phyloP scores from a whole-genome alignment of 2,797 vertebrate genomes.

The Melanotaenia boesemani region DNA sequence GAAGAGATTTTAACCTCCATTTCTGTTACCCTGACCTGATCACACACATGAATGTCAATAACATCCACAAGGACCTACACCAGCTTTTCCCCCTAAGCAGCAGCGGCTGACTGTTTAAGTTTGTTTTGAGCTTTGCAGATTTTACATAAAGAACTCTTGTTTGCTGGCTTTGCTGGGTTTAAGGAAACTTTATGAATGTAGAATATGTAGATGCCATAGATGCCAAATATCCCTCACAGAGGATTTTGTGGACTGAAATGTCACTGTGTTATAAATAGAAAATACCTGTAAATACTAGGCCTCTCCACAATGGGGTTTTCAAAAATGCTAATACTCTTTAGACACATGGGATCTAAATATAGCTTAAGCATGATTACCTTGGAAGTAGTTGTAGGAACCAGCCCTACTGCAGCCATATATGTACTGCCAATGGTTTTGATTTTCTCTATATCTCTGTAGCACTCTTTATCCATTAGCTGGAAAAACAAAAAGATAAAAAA shows the following conservation, averaged over 20 bases:
- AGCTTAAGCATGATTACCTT: conserved; percentile 82
- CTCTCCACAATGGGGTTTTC: conserved; percentile 28
- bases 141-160: conserved; percentile 55
- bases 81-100: conserved; percentile 9
- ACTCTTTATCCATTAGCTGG: conserved; percentile 96
- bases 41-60: conserved; percentile 9
- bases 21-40: conserved; percentile 12
- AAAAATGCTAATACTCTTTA: conserved; percentile 28
- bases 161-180: conserved; percentile 59
- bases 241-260: conserved; percentile 56
- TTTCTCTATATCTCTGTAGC: conserved; percentile 97
- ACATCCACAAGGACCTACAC: background rate
- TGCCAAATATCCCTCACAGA: conserved; percentile 48
- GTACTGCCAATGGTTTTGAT: conserved; percentile 99
- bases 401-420: conserved; percentile 97
- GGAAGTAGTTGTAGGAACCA: conserved; percentile 91
- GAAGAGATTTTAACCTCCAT: background rate
- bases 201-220: conserved; percentile 55
- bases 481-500: conserved; percentile 4
- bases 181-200: conserved; percentile 50
- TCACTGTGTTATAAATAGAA: conserved; percentile 46
- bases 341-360: conserved; percentile 33
- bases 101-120: conserved; percentile 4
- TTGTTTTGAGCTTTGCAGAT: conserved; percentile 33
- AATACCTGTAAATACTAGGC: conserved; percentile 26